Base-by-base conservation (phyloP, 2,113 vertebrate genomes). In the Megaceryle torquata region DNA sequence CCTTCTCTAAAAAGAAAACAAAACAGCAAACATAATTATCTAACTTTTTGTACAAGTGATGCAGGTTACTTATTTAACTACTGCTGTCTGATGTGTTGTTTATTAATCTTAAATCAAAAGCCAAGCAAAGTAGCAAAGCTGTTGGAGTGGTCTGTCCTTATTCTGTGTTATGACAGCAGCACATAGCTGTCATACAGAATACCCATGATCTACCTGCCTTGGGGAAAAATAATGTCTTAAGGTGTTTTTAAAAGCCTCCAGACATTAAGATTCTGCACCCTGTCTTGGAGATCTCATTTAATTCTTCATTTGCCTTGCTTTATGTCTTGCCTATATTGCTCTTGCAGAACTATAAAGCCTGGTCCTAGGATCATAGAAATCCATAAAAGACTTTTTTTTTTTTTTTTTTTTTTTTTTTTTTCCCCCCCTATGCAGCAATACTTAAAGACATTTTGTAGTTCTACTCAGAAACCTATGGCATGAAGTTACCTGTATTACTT, bases 41-140 rank as follows among this genome's bases (percentile, higher is more conserved):
- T 97, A 95, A 72, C 61, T 96, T 96, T 97, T 97, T 98, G 97
- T 98, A 97, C 96, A 98, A 95, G 95, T 97, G 98, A 97, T 98
- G 97, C 93, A 97, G 94, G 64, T 97, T 98, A 95, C 97, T 97
- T 98, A 98, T 97, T 98, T 97, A 97, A 91, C 88, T 93, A 86
- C 67, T 94, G 53, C 89, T 84, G 91, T 98, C 93, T 35, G 95
- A 77, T 2, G n/a, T 95, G 89, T 96, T 96, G 72, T 88, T 94
- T 97, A 53, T 97, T 91, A 96, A 96, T 59, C 37, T 91, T 82
- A 64, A 91, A 95, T 69, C 75, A 92, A 80, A 82, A 93, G 11
- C 24, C 53, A 79, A 83, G 39, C 75, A 53, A 88, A 69, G 20
- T 44, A 74, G 20, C 50, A 69, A 91, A 91, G 44, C 28, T 81